Conservation (phyloP, 2,113 vertebrate species). For the Dissostichus mawsoni region DNA sequence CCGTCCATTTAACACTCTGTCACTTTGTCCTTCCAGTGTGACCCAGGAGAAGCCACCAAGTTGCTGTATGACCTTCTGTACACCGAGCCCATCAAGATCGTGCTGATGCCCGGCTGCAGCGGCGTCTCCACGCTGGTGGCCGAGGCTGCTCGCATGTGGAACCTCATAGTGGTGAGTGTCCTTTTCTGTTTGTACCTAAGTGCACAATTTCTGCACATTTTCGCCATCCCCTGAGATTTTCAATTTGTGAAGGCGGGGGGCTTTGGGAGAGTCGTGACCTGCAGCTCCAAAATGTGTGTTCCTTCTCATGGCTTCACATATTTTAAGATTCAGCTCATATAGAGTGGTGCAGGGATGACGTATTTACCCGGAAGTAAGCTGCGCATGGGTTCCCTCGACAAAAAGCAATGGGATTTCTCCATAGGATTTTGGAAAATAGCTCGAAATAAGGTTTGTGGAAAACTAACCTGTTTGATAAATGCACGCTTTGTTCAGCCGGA, state of each 20-base stretch:
- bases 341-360: no score
- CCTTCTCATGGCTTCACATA: background rate
- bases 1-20: constrained; percentile 20
- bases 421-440: no score
- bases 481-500: no score
- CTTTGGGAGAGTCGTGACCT: background rate
- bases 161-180: constrained; percentile 92
- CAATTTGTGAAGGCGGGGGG: background rate
- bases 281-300: background rate
- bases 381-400: no score
- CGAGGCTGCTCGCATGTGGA: constrained; percentile 96
- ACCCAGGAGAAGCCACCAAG: constrained; percentile 94
- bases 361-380: no score
- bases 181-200: background rate
- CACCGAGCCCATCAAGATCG: constrained; percentile 96
- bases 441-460: no score
- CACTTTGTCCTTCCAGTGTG: constrained; percentile 84
- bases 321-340: background rate
- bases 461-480: no score
- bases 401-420: no score
- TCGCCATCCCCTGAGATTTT: background rate
- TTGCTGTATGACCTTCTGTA: constrained; percentile 95
- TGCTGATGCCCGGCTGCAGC: constrained; percentile 95
- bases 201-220: background rate
- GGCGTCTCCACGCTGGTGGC: constrained; percentile 95